Evolutionary conservation across 2,888 invertebrate species (phyloP).

Genomic region (Eupeodes luniger): DNA sequence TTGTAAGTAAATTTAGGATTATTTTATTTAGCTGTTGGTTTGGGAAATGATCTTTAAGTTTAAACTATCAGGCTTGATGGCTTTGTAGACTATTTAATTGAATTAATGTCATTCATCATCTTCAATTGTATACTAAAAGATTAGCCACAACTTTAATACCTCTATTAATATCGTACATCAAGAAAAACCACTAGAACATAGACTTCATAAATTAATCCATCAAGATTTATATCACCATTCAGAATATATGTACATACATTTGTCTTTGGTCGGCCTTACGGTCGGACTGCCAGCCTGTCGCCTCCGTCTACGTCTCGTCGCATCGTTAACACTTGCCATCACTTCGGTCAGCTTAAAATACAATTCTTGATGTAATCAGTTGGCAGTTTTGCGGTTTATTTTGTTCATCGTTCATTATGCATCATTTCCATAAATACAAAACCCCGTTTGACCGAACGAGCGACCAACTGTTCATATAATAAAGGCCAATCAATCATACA

Average conservation of each 20-base stretch:
- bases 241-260: neutral
- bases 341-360: constrained; percentile 16
- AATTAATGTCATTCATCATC: too few relatives aligned
- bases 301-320: too few relatives aligned
- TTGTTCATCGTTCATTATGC: constrained; percentile 45
- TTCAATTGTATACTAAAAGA: too few relatives aligned
- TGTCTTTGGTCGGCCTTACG: neutral
- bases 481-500: constrained; percentile 46
- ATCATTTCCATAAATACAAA: constrained; percentile 61
- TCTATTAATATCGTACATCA: neutral
- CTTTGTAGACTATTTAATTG: too few relatives aligned
- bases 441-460: neutral
- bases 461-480: constrained; percentile 32
- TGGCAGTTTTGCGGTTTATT: constrained; percentile 50
- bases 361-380: constrained; percentile 30
- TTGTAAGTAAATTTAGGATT: too few relatives aligned
- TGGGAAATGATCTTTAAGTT: too few relatives aligned
- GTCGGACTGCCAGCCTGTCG: too few relatives aligned
- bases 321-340: constrained; percentile 21
- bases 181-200: constrained; percentile 13
- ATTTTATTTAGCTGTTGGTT: too few relatives aligned
- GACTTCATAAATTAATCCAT: neutral
- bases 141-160: neutral
- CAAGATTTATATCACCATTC: constrained; percentile 30
- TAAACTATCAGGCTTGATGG: too few relatives aligned